These are phyloP conservation scores for Acleris laterana DNA, from an alignment of 2,888 invertebrate genomes.

Conservation along the genomic window DNA sequence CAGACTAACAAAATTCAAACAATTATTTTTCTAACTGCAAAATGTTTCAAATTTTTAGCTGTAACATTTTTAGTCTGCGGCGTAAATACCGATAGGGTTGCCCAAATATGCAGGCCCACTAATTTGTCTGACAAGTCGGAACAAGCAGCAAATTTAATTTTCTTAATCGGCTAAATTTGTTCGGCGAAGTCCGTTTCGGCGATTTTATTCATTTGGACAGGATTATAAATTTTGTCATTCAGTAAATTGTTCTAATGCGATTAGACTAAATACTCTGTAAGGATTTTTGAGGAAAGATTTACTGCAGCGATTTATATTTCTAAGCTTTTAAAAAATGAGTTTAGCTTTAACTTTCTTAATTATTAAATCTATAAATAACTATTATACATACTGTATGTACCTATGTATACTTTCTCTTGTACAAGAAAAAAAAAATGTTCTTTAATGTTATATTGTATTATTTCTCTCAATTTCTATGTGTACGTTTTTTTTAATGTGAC, in stretches of 20 bases:
- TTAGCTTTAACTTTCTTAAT: not conserved
- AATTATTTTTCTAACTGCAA: not conserved
- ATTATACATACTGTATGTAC: too few relatives aligned
- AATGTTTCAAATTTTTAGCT: not conserved
- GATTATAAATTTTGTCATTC: slow-evolving; percentile 61
- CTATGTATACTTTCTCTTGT: too few relatives aligned
- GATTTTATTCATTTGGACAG: slow-evolving; percentile 57
- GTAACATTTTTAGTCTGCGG: slow-evolving; percentile 14
- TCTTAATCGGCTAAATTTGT: slow-evolving; percentile 63
- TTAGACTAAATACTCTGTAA: slow-evolving; percentile 27
- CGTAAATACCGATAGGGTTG: slow-evolving; percentile 30
- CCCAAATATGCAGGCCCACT: slow-evolving; percentile 46
- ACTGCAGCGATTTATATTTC: not conserved
- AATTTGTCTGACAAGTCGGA: slow-evolving; percentile 55
- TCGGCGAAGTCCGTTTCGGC: slow-evolving; percentile 50
- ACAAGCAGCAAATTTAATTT: slow-evolving; percentile 63
- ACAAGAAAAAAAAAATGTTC: too few relatives aligned
- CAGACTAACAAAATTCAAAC: slow-evolving; percentile 10
- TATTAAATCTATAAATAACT: too few relatives aligned
- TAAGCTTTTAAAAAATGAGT: not conserved
- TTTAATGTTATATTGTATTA: too few relatives aligned
- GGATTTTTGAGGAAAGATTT: not conserved
- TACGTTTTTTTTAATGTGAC: too few relatives aligned
- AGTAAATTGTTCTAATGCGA: slow-evolving; percentile 49
- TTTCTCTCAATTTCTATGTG: too few relatives aligned